phyloP scores from a whole-genome alignment of 2,113 vertebrate genomes.

The Ranitomeya variabilis region DNA sequence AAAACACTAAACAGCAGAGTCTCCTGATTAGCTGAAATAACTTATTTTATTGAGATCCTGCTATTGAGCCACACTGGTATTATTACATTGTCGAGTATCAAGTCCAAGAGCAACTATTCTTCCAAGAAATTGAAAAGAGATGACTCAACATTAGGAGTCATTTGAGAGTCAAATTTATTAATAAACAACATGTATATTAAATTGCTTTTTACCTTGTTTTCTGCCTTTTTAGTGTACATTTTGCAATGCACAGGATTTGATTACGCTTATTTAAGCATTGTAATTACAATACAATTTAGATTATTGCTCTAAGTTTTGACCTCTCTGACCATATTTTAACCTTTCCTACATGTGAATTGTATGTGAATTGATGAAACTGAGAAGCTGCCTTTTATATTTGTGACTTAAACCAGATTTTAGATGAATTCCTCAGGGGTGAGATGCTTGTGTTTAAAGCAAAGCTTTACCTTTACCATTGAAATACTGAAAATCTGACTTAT shows the following conservation, averaged over 20 bases:
- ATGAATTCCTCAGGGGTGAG: constrained; percentile 56
- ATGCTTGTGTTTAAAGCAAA: constrained; percentile 58
- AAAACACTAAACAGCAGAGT: neutral
- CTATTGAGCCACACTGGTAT: neutral
- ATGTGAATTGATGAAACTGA: constrained; percentile 49
- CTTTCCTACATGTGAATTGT: neutral
- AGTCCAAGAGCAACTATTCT: neutral
- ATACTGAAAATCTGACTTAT: constrained; percentile 50
- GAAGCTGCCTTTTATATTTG: constrained; percentile 1
- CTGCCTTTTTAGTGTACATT: neutral
- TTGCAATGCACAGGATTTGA: neutral
- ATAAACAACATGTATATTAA: constrained; percentile 4
- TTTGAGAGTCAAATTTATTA: neutral
- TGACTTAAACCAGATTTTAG: constrained; percentile 43
- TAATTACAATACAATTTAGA: neutral
- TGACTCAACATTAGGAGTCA: constrained; percentile 3
- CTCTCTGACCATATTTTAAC: neutral
- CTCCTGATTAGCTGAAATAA: neutral
- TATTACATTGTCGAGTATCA: neutral
- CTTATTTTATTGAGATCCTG: neutral
- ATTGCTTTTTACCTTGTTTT: neutral
- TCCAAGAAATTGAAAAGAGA: neutral
- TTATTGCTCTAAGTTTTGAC: constrained; percentile 5
- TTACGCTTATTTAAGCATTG: neutral
- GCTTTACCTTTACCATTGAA: constrained; percentile 43